phyloP scores from a whole-genome alignment of 2,113 vertebrate species.

The Psilopsiagon aymara region DNA sequence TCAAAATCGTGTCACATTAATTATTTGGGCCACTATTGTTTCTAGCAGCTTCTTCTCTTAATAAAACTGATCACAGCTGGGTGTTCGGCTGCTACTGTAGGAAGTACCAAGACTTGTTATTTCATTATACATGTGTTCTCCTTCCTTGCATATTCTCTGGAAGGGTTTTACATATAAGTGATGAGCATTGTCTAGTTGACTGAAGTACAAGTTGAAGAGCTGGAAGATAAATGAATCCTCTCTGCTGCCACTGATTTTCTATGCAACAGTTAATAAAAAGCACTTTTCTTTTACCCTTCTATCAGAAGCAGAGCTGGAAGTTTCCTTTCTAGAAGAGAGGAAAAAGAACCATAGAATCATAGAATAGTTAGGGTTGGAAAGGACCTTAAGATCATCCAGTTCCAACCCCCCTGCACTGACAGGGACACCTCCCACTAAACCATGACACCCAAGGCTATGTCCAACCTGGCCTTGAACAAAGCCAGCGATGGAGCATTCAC shows the following conservation, averaged over 20 bases:
- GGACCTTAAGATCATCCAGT: no score
- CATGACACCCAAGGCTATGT: no score
- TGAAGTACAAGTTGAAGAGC: not conserved
- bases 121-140: conserved; percentile 25
- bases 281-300: not conserved
- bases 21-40: conserved; percentile 17
- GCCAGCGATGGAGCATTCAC: no score
- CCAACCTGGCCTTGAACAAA: no score
- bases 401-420: no score
- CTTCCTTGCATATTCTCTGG: not conserved
- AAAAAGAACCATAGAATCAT: not conserved
- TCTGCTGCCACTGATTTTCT: not conserved
- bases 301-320: not conserved
- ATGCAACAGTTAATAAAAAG: not conserved
- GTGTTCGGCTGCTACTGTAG: not conserved
- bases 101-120: conserved; percentile 29
- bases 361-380: no score
- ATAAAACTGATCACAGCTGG: conserved; percentile 29
- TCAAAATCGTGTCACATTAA: conserved; percentile 9
- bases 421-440: no score
- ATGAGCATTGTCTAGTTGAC: conserved; percentile 36
- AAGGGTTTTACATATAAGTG: not conserved
- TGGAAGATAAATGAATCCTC: not conserved
- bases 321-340: rapidly evolving
- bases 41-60: conserved; percentile 27